Base-by-base conservation (phyloP, 2,797 vertebrate genomes). In the Rhynchotus rufescens region DNA sequence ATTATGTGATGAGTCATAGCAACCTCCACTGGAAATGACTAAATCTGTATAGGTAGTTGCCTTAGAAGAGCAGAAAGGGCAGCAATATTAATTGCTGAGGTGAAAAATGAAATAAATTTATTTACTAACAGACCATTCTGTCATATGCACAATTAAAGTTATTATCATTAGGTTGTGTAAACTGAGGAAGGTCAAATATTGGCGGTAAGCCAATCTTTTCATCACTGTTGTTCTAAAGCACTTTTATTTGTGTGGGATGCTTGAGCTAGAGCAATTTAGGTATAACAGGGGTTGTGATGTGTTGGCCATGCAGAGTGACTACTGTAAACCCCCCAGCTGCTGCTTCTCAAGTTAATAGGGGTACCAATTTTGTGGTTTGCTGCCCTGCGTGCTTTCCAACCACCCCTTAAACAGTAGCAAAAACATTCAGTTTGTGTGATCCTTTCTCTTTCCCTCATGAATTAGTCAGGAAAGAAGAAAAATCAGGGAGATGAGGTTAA, bases 1-100 rank as follows among this genome's bases (percentile, higher is more conserved):
- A 89, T 89, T 95, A 90, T 60, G 40, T 21, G 56, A 47, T 96
- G 93, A 96, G 73, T 94, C 89, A 94, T 36, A 75, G 36, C 21
- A 90, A 54, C 25, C 25, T 75, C 38, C 71, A 38, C 28, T 61
- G 80, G 83, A 76, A 93, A 9, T 65, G 15, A 88, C 86, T 93
- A 71, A 80, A 92, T 71, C 56, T 71, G 15, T 62, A 71, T 10
- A 87, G 65, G 12, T 19, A 83, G 17, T 67, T 76, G 49, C 6
- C 51, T 38, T 67, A 1, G 57, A 89, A 22, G 5, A 42, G 60
- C 71, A 92, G 42, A 26, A 92, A 83, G 45, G 28, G 52, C 9
- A 77, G 32, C 28, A 77, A 30, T 60, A 88, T 74, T 92, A 88
- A 95, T 92, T 83, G 52, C n/a, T 56, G 26, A 36, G 52, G 7